These are phyloP conservation scores for Pseudorasbora parva DNA, from an alignment of 2,113 vertebrate genomes.

Conservation along the genomic window DNA sequence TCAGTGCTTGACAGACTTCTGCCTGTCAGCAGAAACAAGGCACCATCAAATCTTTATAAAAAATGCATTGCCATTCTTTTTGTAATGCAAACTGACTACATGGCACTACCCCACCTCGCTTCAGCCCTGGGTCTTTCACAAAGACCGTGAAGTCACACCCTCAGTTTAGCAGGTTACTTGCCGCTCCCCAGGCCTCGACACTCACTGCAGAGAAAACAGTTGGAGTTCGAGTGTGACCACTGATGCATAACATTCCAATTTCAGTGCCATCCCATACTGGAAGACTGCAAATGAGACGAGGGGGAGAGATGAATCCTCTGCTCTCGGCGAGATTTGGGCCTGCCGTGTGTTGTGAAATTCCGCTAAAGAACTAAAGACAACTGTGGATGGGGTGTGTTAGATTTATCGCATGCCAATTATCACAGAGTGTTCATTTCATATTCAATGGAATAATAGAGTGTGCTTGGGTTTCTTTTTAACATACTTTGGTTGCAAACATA, in stretches of 20 bases:
- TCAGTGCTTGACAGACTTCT: not conserved
- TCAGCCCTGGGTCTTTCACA: constrained; percentile 22
- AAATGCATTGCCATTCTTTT: not conserved
- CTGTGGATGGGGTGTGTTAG: not conserved
- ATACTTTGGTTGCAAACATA: not conserved
- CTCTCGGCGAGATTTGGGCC: not conserved
- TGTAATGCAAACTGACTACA: not conserved
- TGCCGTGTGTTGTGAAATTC: constrained; percentile 15
- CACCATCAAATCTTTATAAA: constrained; percentile 3
- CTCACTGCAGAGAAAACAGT: constrained; percentile 47
- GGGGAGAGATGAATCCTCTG: constrained; percentile 24
- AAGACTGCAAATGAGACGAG: constrained; percentile 23
- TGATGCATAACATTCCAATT: constrained; percentile 61
- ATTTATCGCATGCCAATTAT: constrained; percentile 13
- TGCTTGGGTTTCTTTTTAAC: not conserved
- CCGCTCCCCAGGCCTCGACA: constrained; percentile 35
- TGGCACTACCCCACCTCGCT: constrained; percentile 21
- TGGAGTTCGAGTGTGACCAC: constrained; percentile 45
- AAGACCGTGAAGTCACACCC: constrained; percentile 58
- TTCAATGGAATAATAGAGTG: not conserved
- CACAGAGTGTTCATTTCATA: not conserved
- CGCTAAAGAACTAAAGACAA: constrained; percentile 6
- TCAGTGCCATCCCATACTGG: constrained; percentile 41
- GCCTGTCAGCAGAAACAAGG: not conserved
- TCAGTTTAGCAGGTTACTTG: constrained; percentile 60